Conservation (phyloP, 2,888 invertebrate genomes). For the Orthosia gracilis region DNA sequence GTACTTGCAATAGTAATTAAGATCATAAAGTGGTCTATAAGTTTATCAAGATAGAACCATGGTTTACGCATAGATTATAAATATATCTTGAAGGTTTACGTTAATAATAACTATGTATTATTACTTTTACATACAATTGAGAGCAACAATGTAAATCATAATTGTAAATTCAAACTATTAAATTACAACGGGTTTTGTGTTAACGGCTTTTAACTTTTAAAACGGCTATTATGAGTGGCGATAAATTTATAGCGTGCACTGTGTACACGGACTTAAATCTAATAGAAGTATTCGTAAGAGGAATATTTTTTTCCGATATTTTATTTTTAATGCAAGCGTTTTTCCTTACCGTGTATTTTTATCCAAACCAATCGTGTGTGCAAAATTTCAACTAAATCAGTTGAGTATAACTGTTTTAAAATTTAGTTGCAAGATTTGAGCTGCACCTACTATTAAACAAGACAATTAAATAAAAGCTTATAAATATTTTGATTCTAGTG, state of each 20-base stretch:
- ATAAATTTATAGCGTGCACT: constrained; percentile 74
- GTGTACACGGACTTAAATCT: constrained; percentile 52
- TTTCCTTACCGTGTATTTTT: no score
- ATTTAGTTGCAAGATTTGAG: no score
- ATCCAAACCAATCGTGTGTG: no score
- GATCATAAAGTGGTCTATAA: not conserved
- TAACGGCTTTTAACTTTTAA: constrained; percentile 76
- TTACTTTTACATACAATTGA: not conserved
- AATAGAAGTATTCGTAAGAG: not conserved
- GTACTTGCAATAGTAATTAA: not conserved
- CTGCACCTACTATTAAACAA: no score
- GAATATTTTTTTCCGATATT: no score
- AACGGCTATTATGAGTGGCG: constrained; percentile 77
- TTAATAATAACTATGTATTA: not conserved
- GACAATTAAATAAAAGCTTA: no score
- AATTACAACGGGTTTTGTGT: constrained; percentile 68
- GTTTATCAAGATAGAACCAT: not conserved
- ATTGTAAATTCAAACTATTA: constrained; percentile 58
- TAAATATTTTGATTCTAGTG: no score
- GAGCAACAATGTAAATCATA: constrained; percentile 25
- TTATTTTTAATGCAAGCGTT: no score
- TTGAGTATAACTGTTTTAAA: no score
- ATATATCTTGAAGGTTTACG: no score
- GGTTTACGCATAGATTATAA: no score
- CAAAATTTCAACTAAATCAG: no score